These are phyloP conservation scores for Drosophila setosimentum DNA, from an alignment of 2,888 invertebrate species.

Conservation along the genomic window DNA sequence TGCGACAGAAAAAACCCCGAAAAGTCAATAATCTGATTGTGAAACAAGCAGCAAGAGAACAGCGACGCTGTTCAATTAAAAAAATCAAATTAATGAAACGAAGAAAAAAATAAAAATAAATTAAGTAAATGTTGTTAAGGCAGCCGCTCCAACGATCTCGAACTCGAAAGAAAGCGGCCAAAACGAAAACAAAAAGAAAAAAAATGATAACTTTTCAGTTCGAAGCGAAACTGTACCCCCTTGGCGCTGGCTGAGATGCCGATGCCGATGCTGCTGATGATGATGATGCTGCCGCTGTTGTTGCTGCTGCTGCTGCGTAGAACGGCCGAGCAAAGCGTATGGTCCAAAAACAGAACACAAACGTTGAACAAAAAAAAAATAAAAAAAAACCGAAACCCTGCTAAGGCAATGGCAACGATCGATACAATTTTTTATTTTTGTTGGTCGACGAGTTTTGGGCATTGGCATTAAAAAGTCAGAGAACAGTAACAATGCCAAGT, in stretches of 20 bases:
- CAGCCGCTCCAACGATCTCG: constrained; percentile 41
- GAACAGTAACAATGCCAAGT: constrained; percentile 75
- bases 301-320: constrained; percentile 63
- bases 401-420: constrained; percentile 62
- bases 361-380: constrained; percentile 43
- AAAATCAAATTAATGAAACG: constrained; percentile 73
- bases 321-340: constrained; percentile 61
- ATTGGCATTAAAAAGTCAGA: constrained; percentile 75
- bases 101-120: constrained; percentile 54
- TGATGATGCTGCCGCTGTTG: constrained; percentile 33
- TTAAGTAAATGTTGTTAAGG: constrained; percentile 63
- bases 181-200: constrained; percentile 59
- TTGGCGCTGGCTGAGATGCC: constrained; percentile 57
- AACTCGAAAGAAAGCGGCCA: constrained; percentile 69
- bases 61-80: constrained; percentile 64
- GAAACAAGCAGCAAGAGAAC: constrained; percentile 45
- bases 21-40: constrained; percentile 78
- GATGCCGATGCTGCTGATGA: constrained; percentile 32
- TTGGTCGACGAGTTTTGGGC: constrained; percentile 70
- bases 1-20: constrained; percentile 40
- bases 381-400: constrained; percentile 33
- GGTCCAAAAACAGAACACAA: constrained; percentile 70
- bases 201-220: constrained; percentile 80
- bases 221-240: constrained; percentile 83
- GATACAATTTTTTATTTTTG: constrained; percentile 70